Evolutionary conservation across 2,797 vertebrate species (phyloP).

Genomic region (Myotis myotis): DNA sequence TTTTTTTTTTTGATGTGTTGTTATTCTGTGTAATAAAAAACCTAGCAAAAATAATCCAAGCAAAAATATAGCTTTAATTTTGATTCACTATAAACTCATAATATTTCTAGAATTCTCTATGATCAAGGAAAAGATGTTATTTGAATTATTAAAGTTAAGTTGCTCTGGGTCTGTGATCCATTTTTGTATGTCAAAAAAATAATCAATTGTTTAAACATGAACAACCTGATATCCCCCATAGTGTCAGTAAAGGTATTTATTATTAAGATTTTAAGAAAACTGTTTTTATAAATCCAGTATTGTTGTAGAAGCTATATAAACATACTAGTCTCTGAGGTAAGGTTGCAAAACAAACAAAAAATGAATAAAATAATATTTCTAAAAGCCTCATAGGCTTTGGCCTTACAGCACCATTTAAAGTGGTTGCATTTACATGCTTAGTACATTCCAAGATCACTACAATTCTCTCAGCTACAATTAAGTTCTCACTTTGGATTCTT

Average conservation of each 20-base stretch:
- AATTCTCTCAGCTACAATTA: conserved; percentile 30
- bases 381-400: neutral
- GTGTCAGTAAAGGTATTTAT: conserved; percentile 72
- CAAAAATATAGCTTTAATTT: conserved; percentile 70
- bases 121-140: conserved; percentile 41
- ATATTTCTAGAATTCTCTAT: conserved; percentile 63
- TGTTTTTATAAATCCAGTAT: conserved; percentile 67
- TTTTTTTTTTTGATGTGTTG: conserved; percentile 36
- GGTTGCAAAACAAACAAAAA: conserved; percentile 35
- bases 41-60: conserved; percentile 49
- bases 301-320: conserved; percentile 65
- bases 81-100: conserved; percentile 49
- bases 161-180: conserved; percentile 43
- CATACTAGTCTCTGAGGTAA: conserved; percentile 56
- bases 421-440: neutral
- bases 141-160: conserved; percentile 75
- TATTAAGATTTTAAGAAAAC: conserved; percentile 62
- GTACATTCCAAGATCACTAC: neutral
- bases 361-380: conserved; percentile 27
- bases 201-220: conserved; percentile 67
- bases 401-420: neutral
- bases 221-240: conserved; percentile 57
- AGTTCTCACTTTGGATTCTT: conserved; percentile 35
- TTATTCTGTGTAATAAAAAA: conserved; percentile 62
- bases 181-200: conserved; percentile 59